Base-by-base conservation (phyloP, 1,140 invertebrate genomes). In the Bombus difficillimus region DNA sequence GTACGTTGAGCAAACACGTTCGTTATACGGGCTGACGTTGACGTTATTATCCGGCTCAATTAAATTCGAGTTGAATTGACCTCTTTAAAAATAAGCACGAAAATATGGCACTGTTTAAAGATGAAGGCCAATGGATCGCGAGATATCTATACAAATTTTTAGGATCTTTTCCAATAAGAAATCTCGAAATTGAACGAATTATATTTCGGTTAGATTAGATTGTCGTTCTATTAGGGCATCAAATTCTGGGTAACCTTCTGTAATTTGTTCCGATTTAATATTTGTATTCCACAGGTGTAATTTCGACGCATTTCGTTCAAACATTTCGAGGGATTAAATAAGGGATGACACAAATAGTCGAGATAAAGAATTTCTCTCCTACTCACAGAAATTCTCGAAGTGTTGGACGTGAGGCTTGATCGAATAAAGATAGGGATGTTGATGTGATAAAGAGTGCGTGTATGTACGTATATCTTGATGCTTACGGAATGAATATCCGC, bases 21-120 rank as follows among this genome's bases (percentile, higher is more conserved):
- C 53, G n/a, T 71, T 12, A 12, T 18, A n/a, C 18, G 5, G 18
- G 5, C 10, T 64, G 73, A 66, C 59, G 57, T 72, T 41, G 41
- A 37, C 18, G 5, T 41, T 34, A 25, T 64, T 43, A 85, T 22
- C 9, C 18, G 18, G n/a, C n/a, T 86, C 64, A 28, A 88, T 85
- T 87, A 87, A 87, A 74, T 75, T 78, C 10, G 32, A 68, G 79
- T 62, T 39, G 66, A 71, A 80, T 64, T 47, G 76, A 39, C 59
- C 59, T 37, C 43, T 22, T n/a, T 41, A 57, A 81, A 81, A 74
- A 74, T 41, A 59, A 15, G 25, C 8, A 25, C 37, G 39, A 47
- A 47, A 5, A 39, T 64, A 62, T 77, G 68, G 1, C 34, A 4
- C 6, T 15, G 0, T 5, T 37, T 18, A 25, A 43, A 9, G 12